Base-by-base conservation (phyloP, 2,888 invertebrate species). In the Acheta domesticus region DNA sequence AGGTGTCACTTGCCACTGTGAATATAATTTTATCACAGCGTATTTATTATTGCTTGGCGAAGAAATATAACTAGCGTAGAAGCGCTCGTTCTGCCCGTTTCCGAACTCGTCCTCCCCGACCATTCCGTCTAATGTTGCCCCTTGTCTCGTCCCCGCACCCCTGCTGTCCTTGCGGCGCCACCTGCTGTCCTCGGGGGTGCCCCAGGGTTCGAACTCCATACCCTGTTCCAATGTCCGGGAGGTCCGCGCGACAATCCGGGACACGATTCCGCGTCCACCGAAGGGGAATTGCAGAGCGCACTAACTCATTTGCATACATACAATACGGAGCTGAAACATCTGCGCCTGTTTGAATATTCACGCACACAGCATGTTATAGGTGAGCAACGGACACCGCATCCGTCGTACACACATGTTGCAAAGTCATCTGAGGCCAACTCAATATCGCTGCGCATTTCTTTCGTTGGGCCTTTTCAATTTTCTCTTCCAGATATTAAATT, bases 281-380 rank as follows among this genome's bases (percentile, higher is more conserved):
- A 16, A 19, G 16, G 62, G 62, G 62, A 62, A 62, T 14, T 14
- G 62, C 14, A 62, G 62, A n/a, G 14, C n/a, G 62, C 1, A 36
- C 36, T 36, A 36, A 36, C 62, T 62, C 62, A 62, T 62, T 62
- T 19, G 62, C 62, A 62, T 62, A 62, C 62, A 62, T 62, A 62
- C 62, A 62, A 62, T n/a, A 62, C 62, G n/a, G 16, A 62, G 14
- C 62, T n/a, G 16, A 36, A n/a, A 62, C 62, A 62, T 62, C 62
- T 62, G 62, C 62, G n/a, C n/a, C 62, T 62, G 62, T 12, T 62
- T 62, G 62, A 62, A 62, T 62, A 62, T 62, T 62, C 62, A 62
- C 62, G 16, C 5, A 62, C 62, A n/a, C 16, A 36, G 36, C 36
- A 36, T 36, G 36, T 36, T 36, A 36, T 36, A 36, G 36, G 36